Evolutionary conservation across 1,140 invertebrate species (phyloP), one percentile per base, ranked within the genome.

Genomic region (Alviniconcha marisindica): DNA sequence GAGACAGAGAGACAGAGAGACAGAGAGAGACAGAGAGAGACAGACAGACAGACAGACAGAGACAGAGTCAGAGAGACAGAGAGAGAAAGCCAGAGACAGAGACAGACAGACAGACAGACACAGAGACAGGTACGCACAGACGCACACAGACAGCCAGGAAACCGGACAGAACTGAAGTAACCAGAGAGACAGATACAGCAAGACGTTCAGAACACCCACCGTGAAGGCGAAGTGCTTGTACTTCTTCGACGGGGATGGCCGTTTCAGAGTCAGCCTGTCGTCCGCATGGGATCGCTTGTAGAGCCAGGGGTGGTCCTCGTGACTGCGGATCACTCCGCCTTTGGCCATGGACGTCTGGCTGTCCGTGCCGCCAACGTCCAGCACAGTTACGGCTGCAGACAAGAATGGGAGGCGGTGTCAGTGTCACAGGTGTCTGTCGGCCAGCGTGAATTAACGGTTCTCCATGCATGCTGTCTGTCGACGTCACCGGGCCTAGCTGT

Each of bases 21-120:
- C 5, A 66, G 80, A 82, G 79, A 83, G 73, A 82, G 73, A 83
- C 38, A 83, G 38, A 83, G 81, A 83, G 21, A 77, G 79, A 83
- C 21, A 71, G 69, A 84, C 21, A 71, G 77, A 54, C 14, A 79
- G 83, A 84, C 33, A 79, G 51, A 60, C 33, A 83, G 76, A 81
- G 44, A 69, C 78, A 69, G 56, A 56, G 77, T 82, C 5, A 81
- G 83, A 66, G 60, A 69, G 36, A 66, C 38, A 56, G 56, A 40
- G 40, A 48, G 10, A 10, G 56, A 60, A 24, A 60, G 56, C 7
- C 18, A 60, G 56, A 69, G 28, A 60, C 10, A 60, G 10, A 60
- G 56, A 60, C 18, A 60, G 56, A 60, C 18, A 60, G 56, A 60
- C 18, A 60, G 56, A 60, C 18, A 60, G 56, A 60, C 56, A 60